Conservation (phyloP, 2,113 vertebrate species). For the Mirza zaza region DNA sequence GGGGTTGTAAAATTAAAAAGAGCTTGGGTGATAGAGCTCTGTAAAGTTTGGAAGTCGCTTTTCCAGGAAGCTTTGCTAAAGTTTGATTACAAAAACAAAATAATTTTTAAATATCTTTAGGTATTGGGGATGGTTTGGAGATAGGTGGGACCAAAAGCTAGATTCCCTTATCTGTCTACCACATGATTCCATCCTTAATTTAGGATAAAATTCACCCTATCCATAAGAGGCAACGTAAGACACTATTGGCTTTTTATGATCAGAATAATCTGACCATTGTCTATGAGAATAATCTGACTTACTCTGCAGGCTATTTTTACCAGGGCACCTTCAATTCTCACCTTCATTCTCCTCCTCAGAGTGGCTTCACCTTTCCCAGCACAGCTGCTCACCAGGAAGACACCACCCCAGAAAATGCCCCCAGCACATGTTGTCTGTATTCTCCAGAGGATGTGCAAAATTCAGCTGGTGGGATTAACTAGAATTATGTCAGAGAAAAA, state of each 20-base stretch:
- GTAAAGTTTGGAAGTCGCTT: background rate
- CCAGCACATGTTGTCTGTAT: background rate
- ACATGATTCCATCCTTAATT: background rate
- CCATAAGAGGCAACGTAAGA: background rate
- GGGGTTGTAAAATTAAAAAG: background rate
- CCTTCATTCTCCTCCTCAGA: background rate
- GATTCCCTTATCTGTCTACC: background rate
- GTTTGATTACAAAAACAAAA: background rate
- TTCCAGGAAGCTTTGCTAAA: background rate
- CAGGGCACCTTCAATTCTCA: background rate
- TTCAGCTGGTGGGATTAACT: background rate
- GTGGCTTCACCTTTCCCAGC: background rate
- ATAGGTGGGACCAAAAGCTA: background rate
- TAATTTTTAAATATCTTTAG: background rate
- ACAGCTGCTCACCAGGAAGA: background rate
- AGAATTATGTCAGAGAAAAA: slow-evolving; percentile 37
- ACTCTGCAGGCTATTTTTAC: background rate
- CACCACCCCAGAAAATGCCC: background rate
- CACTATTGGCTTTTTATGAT: background rate
- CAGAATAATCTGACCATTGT: background rate
- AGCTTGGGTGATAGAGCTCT: background rate
- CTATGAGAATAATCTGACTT: background rate
- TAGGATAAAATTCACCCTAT: background rate
- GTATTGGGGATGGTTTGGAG: background rate
- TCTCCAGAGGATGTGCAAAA: background rate